These are phyloP conservation scores for Temnothorax ravouxi DNA, from an alignment of 2,888 invertebrate species.

Conservation along the genomic window DNA sequence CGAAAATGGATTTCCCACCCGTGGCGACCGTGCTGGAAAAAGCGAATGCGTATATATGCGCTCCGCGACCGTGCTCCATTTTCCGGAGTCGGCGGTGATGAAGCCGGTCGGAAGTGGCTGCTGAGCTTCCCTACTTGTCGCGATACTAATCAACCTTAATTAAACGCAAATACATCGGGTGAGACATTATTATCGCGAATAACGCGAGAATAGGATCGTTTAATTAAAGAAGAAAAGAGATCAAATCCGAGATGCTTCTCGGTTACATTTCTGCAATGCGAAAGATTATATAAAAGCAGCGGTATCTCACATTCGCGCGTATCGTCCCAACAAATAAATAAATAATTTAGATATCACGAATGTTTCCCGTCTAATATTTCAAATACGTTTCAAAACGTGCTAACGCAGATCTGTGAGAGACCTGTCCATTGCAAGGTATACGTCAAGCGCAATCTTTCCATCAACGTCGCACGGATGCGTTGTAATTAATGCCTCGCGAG, in stretches of 20 bases:
- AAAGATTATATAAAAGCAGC: background rate
- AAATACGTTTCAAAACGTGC: background rate
- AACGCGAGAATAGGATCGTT: background rate
- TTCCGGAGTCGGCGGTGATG: constrained; percentile 4
- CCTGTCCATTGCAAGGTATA: background rate
- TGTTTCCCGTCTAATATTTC: background rate
- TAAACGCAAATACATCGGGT: background rate
- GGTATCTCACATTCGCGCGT: too few relatives aligned
- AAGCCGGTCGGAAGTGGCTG: constrained; percentile 36
- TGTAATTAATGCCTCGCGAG: constrained; percentile 21
- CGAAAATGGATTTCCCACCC: constrained; percentile 30
- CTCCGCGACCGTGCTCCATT: constrained; percentile 41
- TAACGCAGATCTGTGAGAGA: background rate
- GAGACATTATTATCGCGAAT: background rate
- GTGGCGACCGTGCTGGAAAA: constrained; percentile 37
- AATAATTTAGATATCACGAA: background rate
- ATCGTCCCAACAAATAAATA: too few relatives aligned
- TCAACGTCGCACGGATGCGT: constrained; percentile 6
- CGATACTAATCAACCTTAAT: constrained; percentile 9
- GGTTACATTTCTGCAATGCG: background rate
- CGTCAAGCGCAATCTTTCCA: constrained; percentile 25
- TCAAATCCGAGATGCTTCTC: background rate
- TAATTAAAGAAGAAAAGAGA: background rate
- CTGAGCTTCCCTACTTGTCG: constrained; percentile 16
- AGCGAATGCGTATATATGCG: background rate